These are phyloP conservation scores for Coleophora deauratella DNA, from an alignment of 2,888 invertebrate genomes.

Conservation along the genomic window DNA sequence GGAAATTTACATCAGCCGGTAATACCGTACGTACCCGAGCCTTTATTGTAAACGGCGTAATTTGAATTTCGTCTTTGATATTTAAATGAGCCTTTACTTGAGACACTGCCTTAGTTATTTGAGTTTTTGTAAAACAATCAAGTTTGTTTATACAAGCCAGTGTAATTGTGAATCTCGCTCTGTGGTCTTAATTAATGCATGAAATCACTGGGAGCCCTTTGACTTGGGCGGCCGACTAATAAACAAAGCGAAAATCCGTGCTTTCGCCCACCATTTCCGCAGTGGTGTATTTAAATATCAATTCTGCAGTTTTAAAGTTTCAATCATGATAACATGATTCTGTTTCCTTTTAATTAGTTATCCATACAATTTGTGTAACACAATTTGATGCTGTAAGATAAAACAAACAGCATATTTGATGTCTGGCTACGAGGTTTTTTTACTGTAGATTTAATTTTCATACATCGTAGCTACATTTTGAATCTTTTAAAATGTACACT, in stretches of 20 bases:
- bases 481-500: too few relatives aligned
- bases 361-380: too few relatives aligned
- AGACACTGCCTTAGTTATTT: conserved; percentile 74
- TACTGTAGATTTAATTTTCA: too few relatives aligned
- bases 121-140: conserved; percentile 75
- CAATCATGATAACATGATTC: neutral
- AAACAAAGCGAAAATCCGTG: conserved; percentile 36
- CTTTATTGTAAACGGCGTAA: conserved; percentile 74
- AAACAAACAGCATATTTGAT: too few relatives aligned
- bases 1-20: conserved; percentile 72
- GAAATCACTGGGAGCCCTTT: conserved; percentile 55
- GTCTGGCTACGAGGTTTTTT: too few relatives aligned
- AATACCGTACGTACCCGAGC: conserved; percentile 64
- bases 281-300: conserved; percentile 12
- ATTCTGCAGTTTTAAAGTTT: neutral
- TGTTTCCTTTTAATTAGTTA: too few relatives aligned
- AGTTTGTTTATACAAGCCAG: conserved; percentile 68
- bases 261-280: conserved; percentile 28
- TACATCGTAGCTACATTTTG: too few relatives aligned
- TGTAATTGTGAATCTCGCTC: conserved; percentile 71
- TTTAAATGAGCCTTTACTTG: conserved; percentile 72
- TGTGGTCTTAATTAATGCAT: conserved; percentile 69
- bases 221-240: conserved; percentile 37
- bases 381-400: too few relatives aligned
- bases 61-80: conserved; percentile 74